Evolutionary conservation across 2,113 vertebrate genomes (phyloP), one percentile per base, ranked within the genome.

Genomic region (Apistogramma diplotaenia): DNA sequence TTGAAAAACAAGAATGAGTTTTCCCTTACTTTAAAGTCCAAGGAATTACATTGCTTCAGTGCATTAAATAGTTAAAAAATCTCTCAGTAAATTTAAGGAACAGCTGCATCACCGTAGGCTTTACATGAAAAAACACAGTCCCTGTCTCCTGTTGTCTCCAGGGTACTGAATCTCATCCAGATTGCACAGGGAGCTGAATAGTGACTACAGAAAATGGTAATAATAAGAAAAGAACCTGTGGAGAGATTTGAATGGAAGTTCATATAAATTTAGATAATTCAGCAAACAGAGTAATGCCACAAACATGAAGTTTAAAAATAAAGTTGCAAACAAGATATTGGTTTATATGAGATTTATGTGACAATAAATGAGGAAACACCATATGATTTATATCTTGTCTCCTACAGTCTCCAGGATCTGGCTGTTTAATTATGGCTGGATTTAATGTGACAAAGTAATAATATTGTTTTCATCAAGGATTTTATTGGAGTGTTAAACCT

Each of bases 51-150:
- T 7, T 51, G 60, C 18, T 51, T 31, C 43, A 19, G 62, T 55
- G 12, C 21, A 75, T 53, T 53, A 19, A n/a, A 76, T n/a, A 43
- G 35, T 51, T 78, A 56, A 78, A 84, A 79, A 8, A 51, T 59
- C 59, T 79, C 60, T 57, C 59, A 12, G 74, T 88, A 89, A 40
- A 87, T 85, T 88, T 90, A 2, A 67, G 79, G 74, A 87, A 85
- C 86, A 94, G 91, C 89, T 91, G 90, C 58, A 88, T 82, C 25
- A 82, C 90, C 89, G 11, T 65, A 88, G 87, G 91, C 81, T 59
- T 72, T 15, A 83, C 91, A 90, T 87, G 89, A 86, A 89, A 76
- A 88, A 91, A 92, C 91, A 88, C 18, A 67, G 40, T 29, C 84
- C 78, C 16, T 5, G 61, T 81, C 81, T 87, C 55, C 77, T 83